phyloP scores from a whole-genome alignment of 2,888 invertebrate species.

The Sipha maydis region DNA sequence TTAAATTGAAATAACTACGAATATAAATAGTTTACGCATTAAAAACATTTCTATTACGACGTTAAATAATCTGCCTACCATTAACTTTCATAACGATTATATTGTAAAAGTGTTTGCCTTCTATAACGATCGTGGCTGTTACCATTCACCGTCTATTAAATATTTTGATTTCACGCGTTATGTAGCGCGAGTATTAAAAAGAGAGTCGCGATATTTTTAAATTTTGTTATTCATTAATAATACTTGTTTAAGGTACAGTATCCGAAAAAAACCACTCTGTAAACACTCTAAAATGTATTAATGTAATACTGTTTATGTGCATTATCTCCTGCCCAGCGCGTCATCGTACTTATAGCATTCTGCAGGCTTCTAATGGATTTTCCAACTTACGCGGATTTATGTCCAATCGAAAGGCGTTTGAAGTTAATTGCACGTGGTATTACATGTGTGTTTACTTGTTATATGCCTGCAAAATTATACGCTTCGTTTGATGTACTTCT shows the following conservation, averaged over 20 bases:
- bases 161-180: background rate
- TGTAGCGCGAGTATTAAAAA: background rate
- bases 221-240: background rate
- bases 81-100: too few relatives aligned
- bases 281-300: slow-evolving; percentile 6
- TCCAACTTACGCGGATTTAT: background rate
- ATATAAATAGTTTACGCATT: too few relatives aligned
- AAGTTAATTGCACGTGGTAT: too few relatives aligned
- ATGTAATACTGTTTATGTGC: background rate
- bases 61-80: too few relatives aligned
- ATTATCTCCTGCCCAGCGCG: too few relatives aligned
- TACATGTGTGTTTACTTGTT: too few relatives aligned
- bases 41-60: too few relatives aligned
- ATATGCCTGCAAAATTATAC: too few relatives aligned
- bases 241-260: background rate
- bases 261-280: background rate
- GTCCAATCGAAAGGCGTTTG: background rate
- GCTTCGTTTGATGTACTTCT: too few relatives aligned
- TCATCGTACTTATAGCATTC: background rate
- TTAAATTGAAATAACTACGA: too few relatives aligned
- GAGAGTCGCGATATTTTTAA: background rate
- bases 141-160: background rate
- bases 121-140: background rate
- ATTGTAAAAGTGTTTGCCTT: too few relatives aligned
- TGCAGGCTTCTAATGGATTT: slow-evolving; percentile 1